Evolutionary conservation across 2,113 vertebrate genomes (phyloP).

Genomic region (Lynx canadensis): DNA sequence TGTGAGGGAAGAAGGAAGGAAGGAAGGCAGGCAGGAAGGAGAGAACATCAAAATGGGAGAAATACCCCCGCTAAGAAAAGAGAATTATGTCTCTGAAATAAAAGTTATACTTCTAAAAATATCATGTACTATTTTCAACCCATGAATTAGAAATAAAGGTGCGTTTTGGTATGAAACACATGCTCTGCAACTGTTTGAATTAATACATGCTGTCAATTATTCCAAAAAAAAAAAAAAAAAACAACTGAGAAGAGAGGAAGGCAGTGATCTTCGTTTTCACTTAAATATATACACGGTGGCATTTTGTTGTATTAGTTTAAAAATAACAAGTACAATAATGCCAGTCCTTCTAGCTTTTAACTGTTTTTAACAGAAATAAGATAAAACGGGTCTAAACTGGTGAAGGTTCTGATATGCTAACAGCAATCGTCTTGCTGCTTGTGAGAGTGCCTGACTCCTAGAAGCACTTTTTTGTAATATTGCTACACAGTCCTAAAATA

Average conservation of each 20-base stretch:
- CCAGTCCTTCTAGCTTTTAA: background rate
- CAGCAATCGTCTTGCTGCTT: background rate
- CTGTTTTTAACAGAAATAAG: background rate
- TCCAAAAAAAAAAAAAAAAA: background rate
- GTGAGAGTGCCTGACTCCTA: background rate
- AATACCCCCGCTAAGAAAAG: background rate
- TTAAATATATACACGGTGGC: background rate
- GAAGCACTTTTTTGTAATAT: background rate
- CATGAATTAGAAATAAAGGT: conserved; percentile 60
- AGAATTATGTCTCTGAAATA: conserved; percentile 18
- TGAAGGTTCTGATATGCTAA: background rate
- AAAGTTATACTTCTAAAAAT: conserved; percentile 54
- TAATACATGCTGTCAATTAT: conserved; percentile 21
- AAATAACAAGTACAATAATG: background rate
- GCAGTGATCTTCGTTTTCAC: background rate
- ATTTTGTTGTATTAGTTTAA: conserved; percentile 5
- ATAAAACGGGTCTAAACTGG: conserved; percentile 3
- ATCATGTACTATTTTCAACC: background rate
- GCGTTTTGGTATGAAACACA: background rate
- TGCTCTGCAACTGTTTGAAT: conserved; percentile 24
- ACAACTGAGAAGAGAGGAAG: background rate
- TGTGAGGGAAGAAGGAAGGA: background rate
- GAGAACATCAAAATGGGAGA: background rate
- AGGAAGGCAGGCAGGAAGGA: background rate
- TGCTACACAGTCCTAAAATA: conserved; percentile 4